Evolutionary conservation across 2,113 vertebrate genomes (phyloP).

Genomic region (Chloroceryle aenea): DNA sequence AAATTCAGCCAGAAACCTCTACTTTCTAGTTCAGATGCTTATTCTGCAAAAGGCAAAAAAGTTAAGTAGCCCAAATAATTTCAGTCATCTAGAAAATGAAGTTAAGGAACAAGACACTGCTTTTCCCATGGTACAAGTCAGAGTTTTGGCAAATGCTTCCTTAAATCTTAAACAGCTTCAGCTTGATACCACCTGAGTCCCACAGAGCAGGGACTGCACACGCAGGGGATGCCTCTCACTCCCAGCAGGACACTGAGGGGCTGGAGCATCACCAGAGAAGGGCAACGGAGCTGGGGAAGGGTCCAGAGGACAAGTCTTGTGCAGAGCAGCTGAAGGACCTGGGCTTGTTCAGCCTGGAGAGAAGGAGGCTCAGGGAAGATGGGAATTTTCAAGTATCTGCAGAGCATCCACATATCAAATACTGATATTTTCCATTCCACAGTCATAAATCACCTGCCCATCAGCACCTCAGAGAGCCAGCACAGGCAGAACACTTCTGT

Average conservation of each 20-base stretch:
- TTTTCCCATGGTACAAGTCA: not conserved
- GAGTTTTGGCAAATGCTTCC: not conserved
- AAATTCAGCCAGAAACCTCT: not conserved
- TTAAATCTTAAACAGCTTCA: not conserved
- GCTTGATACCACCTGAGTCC: fast-evolving
- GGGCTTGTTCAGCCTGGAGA: too few relatives aligned
- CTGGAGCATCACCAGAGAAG: too few relatives aligned
- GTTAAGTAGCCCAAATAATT: not conserved
- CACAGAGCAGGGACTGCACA: not conserved
- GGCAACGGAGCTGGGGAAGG: too few relatives aligned
- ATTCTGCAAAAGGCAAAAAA: not conserved
- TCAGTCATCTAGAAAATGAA: not conserved
- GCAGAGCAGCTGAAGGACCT: too few relatives aligned
- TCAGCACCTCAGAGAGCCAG: not conserved
- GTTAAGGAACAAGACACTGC: not conserved
- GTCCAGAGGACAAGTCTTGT: too few relatives aligned
- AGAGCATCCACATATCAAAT: fast-evolving
- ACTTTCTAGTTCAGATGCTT: not conserved
- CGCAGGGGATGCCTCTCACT: too few relatives aligned
- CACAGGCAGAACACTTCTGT: too few relatives aligned
- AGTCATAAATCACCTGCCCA: not conserved
- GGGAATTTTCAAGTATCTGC: not conserved
- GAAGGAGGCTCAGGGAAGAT: too few relatives aligned
- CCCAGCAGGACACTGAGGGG: too few relatives aligned
- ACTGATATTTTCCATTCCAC: not conserved